Base-by-base conservation (phyloP, 2,113 vertebrate genomes). In the Sebastes schlegelii region DNA sequence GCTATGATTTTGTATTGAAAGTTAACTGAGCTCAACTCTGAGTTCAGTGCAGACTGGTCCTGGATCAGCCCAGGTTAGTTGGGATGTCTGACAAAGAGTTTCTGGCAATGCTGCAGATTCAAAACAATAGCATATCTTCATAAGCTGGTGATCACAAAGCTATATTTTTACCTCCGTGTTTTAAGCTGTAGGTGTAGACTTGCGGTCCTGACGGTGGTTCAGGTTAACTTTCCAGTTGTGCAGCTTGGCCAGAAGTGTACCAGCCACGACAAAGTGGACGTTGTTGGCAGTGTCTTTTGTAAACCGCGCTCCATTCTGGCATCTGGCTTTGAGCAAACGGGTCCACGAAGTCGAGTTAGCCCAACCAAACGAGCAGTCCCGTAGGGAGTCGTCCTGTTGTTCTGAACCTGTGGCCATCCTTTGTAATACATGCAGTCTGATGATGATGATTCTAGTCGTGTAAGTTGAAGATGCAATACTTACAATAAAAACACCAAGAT, bases 391-490 rank as follows among this genome's bases (percentile, higher is more conserved):
- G 82, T 85, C 85, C 70, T 85, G 82, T 83, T 92, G 86, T 91
- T 90, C 83, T 91, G 68, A 92, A 94, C 85, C 91, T 92, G 88
- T 92, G 93, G 89, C 87, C 86, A 91, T 94, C 89, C 91, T 94
- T 93, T 95, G 91, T 94, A 85, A 88, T 93, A 95, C 92, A 93
- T 91, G 91, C 94, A 93, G 91, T 95, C 92, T 90, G 89, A 87
- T 88, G 83, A 86, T 91, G 91, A 83, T 91, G 91, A 94, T 88
- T 91, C 83, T 92, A 89, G 88, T 74, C 69, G 89, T 95, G 87
- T 92, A 92, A 85, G 92, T 91, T 92, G 91, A 91, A 91, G 91
- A 93, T 94, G 95, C 94, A 96, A 95, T 94, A 93, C 92, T 94
- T 94, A 92, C 82, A 94, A 95, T 94, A 92, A 94, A 94, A 93